phyloP scores from a whole-genome alignment of 2,797 vertebrate genomes.

The Diplodus puntazzo region DNA sequence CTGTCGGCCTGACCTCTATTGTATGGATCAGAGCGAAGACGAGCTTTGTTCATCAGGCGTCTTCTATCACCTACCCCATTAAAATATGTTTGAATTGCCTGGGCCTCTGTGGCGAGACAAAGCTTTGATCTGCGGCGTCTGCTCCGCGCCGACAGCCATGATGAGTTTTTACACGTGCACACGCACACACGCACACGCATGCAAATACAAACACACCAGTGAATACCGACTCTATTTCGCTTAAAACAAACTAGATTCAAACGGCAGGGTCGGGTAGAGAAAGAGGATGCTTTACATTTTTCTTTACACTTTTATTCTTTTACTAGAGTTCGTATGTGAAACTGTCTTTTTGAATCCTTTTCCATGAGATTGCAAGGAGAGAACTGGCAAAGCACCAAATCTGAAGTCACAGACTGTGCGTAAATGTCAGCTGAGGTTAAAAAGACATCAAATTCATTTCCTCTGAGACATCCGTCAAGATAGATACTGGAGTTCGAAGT shows the following conservation, averaged over 20 bases:
- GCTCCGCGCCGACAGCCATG: slow-evolving; percentile 61
- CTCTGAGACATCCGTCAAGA: background rate
- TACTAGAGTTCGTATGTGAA: background rate
- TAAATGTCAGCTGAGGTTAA: slow-evolving; percentile 22
- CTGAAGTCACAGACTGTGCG: background rate
- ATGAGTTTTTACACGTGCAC: slow-evolving; percentile 46
- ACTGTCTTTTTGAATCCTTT: slow-evolving; percentile 26
- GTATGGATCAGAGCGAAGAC: slow-evolving; percentile 63
- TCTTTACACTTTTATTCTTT: slow-evolving; percentile 2
- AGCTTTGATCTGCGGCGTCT: slow-evolving; percentile 83
- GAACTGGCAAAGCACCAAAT: background rate
- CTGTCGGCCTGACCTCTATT: slow-evolving; percentile 45
- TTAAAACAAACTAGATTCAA: slow-evolving; percentile 11
- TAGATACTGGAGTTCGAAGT: slow-evolving; percentile 2
- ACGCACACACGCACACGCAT: background rate
- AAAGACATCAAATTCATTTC: slow-evolving; percentile 7
- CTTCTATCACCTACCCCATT: slow-evolving; percentile 75
- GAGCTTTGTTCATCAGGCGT: slow-evolving; percentile 76
- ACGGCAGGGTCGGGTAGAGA: background rate
- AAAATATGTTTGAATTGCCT: slow-evolving; percentile 84
- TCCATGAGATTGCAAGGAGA: slow-evolving; percentile 2
- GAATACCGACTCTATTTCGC: background rate
- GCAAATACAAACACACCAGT: slow-evolving; percentile 7
- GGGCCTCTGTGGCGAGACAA: slow-evolving; percentile 65
- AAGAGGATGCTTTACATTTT: background rate